A percentile compares a stretch with the other conserved stretches of the same genome.
phyloP scores from a whole-genome alignment of 2,113 vertebrate species.

The Takifugu flavidus region DNA sequence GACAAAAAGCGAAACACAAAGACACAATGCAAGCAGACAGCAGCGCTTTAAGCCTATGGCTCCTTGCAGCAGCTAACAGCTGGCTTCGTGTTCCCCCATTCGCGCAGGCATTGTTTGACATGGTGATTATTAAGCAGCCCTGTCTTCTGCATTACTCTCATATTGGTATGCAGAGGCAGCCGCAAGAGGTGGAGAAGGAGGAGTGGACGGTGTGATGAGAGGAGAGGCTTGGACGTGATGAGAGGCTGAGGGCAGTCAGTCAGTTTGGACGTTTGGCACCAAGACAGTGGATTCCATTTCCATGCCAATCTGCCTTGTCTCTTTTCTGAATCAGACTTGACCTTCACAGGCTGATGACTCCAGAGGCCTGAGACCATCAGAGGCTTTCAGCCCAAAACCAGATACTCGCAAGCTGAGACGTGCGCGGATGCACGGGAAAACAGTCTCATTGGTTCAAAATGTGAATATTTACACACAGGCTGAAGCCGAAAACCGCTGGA shows the following conservation, averaged over 20 bases:
- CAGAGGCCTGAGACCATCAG: constrained; percentile 60
- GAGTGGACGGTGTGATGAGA: constrained; percentile 58
- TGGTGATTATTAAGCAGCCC: constrained; percentile 49
- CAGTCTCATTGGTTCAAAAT: constrained; percentile 26
- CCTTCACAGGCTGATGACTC: constrained; percentile 74
- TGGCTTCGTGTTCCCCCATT: constrained; percentile 59
- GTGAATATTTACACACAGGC: constrained; percentile 8
- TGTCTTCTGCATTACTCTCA: constrained; percentile 30
- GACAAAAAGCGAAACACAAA: not conserved
- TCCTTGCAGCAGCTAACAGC: constrained; percentile 59
- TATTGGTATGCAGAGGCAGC: constrained; percentile 65
- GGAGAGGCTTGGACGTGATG: constrained; percentile 67
- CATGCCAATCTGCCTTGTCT: constrained; percentile 77
- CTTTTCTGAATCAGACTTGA: constrained; percentile 70
- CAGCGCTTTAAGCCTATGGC: constrained; percentile 57
- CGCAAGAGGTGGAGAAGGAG: constrained; percentile 33
- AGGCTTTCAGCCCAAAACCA: constrained; percentile 60
- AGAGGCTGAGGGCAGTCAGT: constrained; percentile 71
- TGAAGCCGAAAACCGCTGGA: constrained; percentile 30
- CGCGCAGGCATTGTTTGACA: constrained; percentile 65
- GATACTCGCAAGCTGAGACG: constrained; percentile 27
- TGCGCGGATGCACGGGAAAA: constrained; percentile 38
- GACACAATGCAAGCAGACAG: constrained; percentile 37
- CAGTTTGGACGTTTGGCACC: constrained; percentile 71
- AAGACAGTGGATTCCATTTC: constrained; percentile 75